Evolutionary conservation across 2,888 invertebrate genomes (phyloP).

Genomic region (Mycalesis mineus): DNA sequence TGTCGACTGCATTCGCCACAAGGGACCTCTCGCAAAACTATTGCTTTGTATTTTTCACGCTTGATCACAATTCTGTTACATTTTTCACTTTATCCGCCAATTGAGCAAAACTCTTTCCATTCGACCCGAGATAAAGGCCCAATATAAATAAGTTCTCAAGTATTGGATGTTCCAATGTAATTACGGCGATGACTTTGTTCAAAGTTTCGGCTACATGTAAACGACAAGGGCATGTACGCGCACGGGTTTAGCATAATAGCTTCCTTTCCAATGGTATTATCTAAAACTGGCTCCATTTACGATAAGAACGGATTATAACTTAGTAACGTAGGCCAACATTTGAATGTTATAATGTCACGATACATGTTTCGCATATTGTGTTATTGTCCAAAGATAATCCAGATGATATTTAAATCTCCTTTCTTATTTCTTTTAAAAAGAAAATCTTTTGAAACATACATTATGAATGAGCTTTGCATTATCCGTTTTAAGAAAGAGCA

Average conservation of each 20-base stretch:
- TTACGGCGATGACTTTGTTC: constrained; percentile 22
- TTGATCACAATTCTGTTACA: constrained; percentile 49
- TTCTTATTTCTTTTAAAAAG: too few relatives aligned
- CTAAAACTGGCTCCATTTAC: constrained; percentile 13
- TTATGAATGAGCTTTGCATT: background rate
- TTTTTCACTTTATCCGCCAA: constrained; percentile 44
- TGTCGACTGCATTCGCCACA: constrained; percentile 56
- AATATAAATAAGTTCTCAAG: constrained; percentile 23
- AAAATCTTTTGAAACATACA: background rate
- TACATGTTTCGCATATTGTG: background rate
- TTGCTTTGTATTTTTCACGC: constrained; percentile 53
- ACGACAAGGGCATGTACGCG: constrained; percentile 19
- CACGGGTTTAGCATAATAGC: constrained; percentile 23
- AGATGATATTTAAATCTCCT: too few relatives aligned
- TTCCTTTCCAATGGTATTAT: constrained; percentile 20
- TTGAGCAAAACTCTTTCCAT: constrained; percentile 41
- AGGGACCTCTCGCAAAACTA: constrained; percentile 54
- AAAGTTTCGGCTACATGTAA: constrained; percentile 23
- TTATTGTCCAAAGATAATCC: too few relatives aligned
- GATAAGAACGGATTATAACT: constrained; percentile 13
- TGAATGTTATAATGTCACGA: background rate
- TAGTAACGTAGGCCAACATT: background rate
- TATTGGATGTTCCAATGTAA: constrained; percentile 25
- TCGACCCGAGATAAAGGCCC: constrained; percentile 26
- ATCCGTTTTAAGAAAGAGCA: background rate